Percentiles rank a stretch among this genome's conserved stretches.
phyloP scores from a whole-genome alignment of 2,888 invertebrate species.

The Helicoverpa assulta region DNA sequence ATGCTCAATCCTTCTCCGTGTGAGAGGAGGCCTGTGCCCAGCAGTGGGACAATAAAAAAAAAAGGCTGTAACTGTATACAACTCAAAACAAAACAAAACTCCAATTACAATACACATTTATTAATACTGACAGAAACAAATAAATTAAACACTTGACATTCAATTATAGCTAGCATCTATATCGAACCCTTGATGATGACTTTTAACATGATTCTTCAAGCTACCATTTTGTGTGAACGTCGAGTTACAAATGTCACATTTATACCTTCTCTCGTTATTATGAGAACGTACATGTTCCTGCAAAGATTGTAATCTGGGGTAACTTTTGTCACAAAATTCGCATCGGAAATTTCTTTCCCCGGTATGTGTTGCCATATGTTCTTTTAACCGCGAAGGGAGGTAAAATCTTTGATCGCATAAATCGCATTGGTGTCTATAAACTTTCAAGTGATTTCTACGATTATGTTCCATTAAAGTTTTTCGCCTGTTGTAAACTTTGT shows the following conservation, averaged over 20 bases:
- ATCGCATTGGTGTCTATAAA: constrained; percentile 82
- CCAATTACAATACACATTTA: constrained; percentile 44
- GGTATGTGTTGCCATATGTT: constrained; percentile 89
- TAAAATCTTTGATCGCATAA: constrained; percentile 85
- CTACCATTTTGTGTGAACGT: constrained; percentile 90
- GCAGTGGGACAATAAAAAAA: no score
- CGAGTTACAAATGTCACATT: constrained; percentile 87
- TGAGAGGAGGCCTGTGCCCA: no score
- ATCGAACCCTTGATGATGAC: constrained; percentile 83
- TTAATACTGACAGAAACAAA: constrained; percentile 56
- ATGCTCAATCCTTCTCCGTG: no score
- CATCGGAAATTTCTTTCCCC: constrained; percentile 89
- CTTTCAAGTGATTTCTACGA: constrained; percentile 80
- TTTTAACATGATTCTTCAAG: constrained; percentile 90
- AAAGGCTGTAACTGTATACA: no score
- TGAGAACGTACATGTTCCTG: constrained; percentile 91
- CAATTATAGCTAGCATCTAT: constrained; percentile 70
- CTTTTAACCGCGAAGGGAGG: constrained; percentile 81
- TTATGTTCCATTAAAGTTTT: constrained; percentile 84
- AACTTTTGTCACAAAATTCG: constrained; percentile 90
- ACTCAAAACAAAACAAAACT: background rate
- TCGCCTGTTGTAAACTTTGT: constrained; percentile 81
- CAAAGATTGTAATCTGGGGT: constrained; percentile 89
- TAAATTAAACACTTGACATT: constrained; percentile 19
- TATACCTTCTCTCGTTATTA: constrained; percentile 86